phyloP scores from a whole-genome alignment of 2,113 vertebrate species.

The Asarcornis scutulata region DNA sequence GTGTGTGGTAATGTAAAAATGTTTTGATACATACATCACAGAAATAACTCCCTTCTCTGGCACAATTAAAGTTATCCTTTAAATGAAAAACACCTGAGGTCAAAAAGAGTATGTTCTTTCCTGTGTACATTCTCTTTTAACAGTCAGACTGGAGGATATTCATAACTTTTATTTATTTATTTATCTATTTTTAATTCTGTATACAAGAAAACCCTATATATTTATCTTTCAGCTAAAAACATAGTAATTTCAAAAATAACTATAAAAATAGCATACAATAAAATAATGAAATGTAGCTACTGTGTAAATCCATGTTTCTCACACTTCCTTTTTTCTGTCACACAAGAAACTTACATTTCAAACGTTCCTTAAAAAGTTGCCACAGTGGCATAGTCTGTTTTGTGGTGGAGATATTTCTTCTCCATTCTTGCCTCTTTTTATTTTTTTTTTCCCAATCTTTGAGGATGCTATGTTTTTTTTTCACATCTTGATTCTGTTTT shows the following conservation, averaged over 20 bases:
- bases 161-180: accelerated
- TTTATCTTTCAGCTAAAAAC: background rate
- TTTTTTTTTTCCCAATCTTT: too few relatives aligned
- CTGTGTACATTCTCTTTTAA: background rate
- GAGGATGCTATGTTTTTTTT: background rate
- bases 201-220: background rate
- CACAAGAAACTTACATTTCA: background rate
- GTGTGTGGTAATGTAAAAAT: accelerated
- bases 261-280: background rate
- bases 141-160: background rate
- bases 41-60: background rate
- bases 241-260: background rate
- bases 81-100: background rate
- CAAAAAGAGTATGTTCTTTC: background rate
- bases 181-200: background rate
- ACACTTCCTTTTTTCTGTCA: background rate
- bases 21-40: background rate
- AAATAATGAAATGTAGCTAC: background rate
- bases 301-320: background rate
- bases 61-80: background rate
- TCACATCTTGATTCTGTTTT: background rate
- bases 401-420: background rate
- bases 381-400: background rate
- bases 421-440: background rate
- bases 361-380: background rate